Evolutionary conservation across 1,140 invertebrate species (phyloP), one percentile per base, ranked within the genome.

Genomic region (Achatina immaculata): DNA sequence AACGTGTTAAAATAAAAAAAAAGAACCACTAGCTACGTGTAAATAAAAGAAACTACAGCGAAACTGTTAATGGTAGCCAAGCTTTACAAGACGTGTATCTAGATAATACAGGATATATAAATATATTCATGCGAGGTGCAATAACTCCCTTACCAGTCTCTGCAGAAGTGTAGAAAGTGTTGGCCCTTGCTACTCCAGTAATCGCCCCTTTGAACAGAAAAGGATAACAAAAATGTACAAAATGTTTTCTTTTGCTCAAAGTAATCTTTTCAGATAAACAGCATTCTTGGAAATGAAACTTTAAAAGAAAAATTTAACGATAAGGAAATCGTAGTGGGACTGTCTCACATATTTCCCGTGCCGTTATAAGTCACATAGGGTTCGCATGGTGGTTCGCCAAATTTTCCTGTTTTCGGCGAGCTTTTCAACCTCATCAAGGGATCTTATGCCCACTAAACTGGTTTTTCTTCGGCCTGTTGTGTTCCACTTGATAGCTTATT

Each of bases 121-220:
- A 28, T 65, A 69, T 9, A 48, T 31, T 73, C 71, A 73, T 73
- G 71, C 71, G 31, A 73, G 24, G 40, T 43, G 48, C 4, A 73
- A 51, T 48, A 73, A 43, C 0, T 73, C 42, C 71, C 74, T 76
- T 76, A 76, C 74, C 74, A 40, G 74, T 2, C 36, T 62, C 38
- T 36, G 51, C 1, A 34, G 72, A 74, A 0, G 74, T 76, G 74
- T 76, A 76, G 74, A 76, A 51, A 43, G 40, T 65, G 74, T 76
- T 76, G 48, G 51, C 74, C 55, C 74, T 58, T 62, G 74, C 55
- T 76, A 76, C 74, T 76, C 74, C 74, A 43, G 74, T 76, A 6
- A 76, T 76, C 19, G 74, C 74, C 74, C 74, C 74, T 76, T 76
- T 4, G 58, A 65, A 76, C 55, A 76, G 74, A 76, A 76, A 65